Base-by-base conservation (phyloP, 2,888 invertebrate genomes). In the Phrixothrix hirtus region DNA sequence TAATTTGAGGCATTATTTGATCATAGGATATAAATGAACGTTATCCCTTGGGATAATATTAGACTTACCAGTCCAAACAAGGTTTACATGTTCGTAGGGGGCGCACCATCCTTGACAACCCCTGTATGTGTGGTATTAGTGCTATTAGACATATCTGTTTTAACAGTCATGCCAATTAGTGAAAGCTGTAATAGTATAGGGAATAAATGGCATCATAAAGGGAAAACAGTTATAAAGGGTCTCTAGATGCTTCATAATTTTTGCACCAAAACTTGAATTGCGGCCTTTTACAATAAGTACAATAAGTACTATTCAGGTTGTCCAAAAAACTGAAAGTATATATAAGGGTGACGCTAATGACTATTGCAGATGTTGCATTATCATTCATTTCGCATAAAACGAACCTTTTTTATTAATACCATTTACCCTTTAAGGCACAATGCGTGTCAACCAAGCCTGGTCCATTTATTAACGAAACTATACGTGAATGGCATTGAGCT, bases 81-180 rank as follows among this genome's bases (percentile, higher is more conserved):
- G 69, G 71, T 70, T 66, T 67, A 67, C 66, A 66, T 62, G 62
- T 60, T 57, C 52, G 55, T 54, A 57, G 65, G 66, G 64, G 47
- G 34, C 42, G 39, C 12, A 34, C 21, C 34, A 36, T 41, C 36
- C 42, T 39, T 39, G 34, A 41, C 17, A 12, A 36, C 48, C 48
- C 48, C 48, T 36, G 26, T 47, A 32, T 60, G 64, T 59, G 59
- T 55, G 57, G 70, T 65, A 71, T 71, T 71, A 70, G 63, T 67
- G 65, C 73, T 70, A 72, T 73, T 72, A 73, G 70, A 65, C 66
- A 57, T 68, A 68, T 70, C 69, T 69, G 66, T 65, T 68, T 65
- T 61, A 64, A 66, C 69, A 68, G 71, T 69, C 69, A 71, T 65
- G 70, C 70, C 71, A 70, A 71, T 71, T 71, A 70, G 66, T 41